Conservation (phyloP, 2,797 vertebrate species). For the Parauchenoglanis punctatus region DNA sequence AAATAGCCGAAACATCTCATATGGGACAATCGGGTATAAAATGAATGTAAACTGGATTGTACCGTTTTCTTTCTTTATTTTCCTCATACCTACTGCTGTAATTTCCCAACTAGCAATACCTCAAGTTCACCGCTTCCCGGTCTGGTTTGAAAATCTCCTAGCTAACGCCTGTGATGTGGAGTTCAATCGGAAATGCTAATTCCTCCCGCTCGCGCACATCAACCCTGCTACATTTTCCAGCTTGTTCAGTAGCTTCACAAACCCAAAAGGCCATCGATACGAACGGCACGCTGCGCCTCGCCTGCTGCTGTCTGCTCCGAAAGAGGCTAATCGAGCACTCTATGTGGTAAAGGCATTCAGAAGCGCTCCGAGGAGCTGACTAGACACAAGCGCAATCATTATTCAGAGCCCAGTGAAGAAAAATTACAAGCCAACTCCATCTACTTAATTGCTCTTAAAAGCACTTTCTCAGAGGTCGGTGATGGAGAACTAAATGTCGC, state of each 20-base stretch:
- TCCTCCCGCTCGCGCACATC: not conserved
- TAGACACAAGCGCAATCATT: conserved; percentile 19
- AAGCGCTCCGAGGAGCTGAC: conserved; percentile 14
- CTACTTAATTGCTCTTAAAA: conserved; percentile 44
- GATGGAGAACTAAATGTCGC: conserved; percentile 79
- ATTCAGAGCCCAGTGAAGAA: conserved; percentile 21
- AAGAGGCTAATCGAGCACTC: conserved; percentile 50
- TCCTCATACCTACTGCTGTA: not conserved
- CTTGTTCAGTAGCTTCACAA: conserved; percentile 62
- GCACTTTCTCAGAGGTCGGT: conserved; percentile 48
- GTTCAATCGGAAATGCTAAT: not conserved
- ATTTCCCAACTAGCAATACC: not conserved
- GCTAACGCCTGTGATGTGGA: not conserved
- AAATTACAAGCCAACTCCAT: conserved; percentile 37
- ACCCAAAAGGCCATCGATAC: conserved; percentile 67
- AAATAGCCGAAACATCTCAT: too few species aligned
- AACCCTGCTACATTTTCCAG: conserved; percentile 39
- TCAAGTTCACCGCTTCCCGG: not conserved
- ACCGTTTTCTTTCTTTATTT: not conserved
- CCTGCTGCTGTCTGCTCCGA: conserved; percentile 53
- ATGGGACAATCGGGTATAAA: too few species aligned
- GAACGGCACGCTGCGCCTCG: conserved; percentile 53
- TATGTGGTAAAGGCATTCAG: not conserved
- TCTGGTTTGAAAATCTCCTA: not conserved
- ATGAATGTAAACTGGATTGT: not conserved